Conservation (phyloP, 2,113 vertebrate genomes). For the Eubucco bourcierii region DNA sequence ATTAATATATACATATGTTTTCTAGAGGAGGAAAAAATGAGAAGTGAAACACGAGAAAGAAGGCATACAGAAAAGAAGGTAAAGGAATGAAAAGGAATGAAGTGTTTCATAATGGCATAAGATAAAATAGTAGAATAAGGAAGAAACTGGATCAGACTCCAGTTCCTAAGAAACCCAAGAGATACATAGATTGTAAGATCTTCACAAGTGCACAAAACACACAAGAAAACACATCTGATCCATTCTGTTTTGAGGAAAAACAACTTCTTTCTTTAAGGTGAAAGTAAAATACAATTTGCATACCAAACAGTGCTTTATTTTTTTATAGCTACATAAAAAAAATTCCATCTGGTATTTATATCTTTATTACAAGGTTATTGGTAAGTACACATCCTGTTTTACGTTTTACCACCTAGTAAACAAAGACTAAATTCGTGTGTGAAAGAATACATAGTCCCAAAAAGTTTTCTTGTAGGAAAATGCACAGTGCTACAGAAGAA, state of each 20-base stretch:
- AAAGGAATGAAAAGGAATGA: background rate
- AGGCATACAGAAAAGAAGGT: conserved; percentile 72
- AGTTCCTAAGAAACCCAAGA: background rate
- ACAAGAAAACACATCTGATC: background rate
- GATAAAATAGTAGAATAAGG: background rate
- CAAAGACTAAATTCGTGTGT: background rate
- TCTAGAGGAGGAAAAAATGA: conserved; percentile 60
- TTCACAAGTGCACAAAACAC: background rate
- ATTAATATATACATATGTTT: conserved; percentile 6
- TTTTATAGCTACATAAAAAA: background rate
- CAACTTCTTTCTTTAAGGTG: background rate
- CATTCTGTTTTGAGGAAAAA: background rate
- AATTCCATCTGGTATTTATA: background rate
- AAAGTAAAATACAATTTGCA: background rate
- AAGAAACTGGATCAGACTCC: background rate
- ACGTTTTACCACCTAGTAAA: background rate
- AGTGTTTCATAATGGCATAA: background rate
- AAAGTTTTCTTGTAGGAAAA: background rate
- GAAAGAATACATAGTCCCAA: background rate
- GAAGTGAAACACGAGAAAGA: conserved; percentile 66
- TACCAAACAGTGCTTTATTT: background rate
- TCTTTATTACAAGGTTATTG: background rate
- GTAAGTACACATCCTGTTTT: background rate
- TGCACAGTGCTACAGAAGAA: background rate
- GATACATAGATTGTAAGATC: background rate